A percentile compares a stretch with the other conserved stretches of the same genome.
Conservation (phyloP, 2,797 vertebrate genomes). For the Limosa lapponica region DNA sequence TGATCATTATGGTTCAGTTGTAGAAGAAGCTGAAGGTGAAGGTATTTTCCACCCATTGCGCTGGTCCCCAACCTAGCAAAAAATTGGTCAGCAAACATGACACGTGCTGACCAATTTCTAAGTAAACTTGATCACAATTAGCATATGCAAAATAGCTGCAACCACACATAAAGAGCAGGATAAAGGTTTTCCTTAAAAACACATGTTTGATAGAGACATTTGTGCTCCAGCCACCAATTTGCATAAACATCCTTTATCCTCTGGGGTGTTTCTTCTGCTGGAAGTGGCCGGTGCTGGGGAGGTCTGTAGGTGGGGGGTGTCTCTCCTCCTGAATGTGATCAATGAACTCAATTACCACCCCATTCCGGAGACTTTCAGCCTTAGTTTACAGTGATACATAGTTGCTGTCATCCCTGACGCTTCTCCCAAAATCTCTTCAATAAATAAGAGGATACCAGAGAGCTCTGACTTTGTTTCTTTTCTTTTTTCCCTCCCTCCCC, state of each 20-base stretch:
- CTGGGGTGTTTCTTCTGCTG: constrained; percentile 15
- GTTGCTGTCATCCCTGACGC: constrained; percentile 79
- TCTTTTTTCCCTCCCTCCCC: neutral
- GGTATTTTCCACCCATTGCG: neutral
- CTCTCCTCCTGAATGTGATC: constrained; percentile 81
- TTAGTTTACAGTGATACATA: constrained; percentile 81
- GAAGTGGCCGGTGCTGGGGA: constrained; percentile 13
- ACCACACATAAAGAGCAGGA: neutral
- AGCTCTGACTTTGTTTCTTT: constrained; percentile 36
- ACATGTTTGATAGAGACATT: neutral
- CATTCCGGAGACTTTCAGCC: constrained; percentile 80
- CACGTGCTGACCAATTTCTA: neutral
- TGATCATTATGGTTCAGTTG: rapidly evolving
- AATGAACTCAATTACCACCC: constrained; percentile 91
- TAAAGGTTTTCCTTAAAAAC: neutral
- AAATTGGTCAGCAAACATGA: rapidly evolving
- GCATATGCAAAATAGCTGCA: neutral
- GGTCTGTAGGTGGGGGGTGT: neutral
- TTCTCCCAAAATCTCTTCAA: constrained; percentile 80
- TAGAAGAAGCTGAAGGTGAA: neutral
- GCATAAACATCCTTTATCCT: neutral
- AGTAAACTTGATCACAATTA: neutral
- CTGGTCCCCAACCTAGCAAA: neutral
- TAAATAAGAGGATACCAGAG: constrained; percentile 78
- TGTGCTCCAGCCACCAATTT: constrained; percentile 14